These are phyloP conservation scores for Acropternis orthonyx DNA, from an alignment of 2,797 vertebrate genomes.

Conservation along the genomic window DNA sequence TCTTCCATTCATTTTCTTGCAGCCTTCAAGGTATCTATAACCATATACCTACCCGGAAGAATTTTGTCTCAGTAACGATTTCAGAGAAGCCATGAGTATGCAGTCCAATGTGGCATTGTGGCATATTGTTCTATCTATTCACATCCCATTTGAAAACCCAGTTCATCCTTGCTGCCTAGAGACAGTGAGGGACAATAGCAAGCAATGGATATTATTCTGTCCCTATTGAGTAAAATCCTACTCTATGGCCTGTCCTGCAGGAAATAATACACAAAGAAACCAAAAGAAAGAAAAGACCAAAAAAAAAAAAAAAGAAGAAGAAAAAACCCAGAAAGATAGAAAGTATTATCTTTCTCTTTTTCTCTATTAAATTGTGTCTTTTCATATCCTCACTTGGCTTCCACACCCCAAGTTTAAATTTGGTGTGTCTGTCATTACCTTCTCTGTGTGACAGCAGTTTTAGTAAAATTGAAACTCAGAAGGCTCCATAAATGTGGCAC, in stretches of 20 bases:
- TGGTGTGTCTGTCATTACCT: not conserved
- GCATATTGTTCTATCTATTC: not conserved
- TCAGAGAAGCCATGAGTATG: not conserved
- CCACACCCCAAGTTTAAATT: not conserved
- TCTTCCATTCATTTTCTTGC: not conserved
- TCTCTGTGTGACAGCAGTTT: not conserved
- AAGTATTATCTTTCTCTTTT: not conserved
- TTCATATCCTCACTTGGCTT: not conserved
- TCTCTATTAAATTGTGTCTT: not conserved
- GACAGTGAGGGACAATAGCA: not conserved
- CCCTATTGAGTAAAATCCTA: not conserved
- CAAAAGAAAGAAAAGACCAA: not conserved
- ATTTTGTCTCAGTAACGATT: not conserved
- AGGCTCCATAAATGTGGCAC: not conserved
- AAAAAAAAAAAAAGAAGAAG: rapidly evolving
- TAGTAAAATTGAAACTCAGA: not conserved
- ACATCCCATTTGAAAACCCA: not conserved
- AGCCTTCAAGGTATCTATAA: not conserved
- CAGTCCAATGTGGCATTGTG: not conserved
- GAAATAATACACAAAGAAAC: not conserved
- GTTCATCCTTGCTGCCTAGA: not conserved
- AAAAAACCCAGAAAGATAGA: too few species aligned
- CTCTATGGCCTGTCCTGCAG: not conserved
- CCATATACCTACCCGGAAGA: not conserved
- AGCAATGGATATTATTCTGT: not conserved